Percentiles rank a stretch among this genome's conserved stretches.
Conservation (phyloP, 2,113 vertebrate genomes). For the Synchiropus splendidus region DNA sequence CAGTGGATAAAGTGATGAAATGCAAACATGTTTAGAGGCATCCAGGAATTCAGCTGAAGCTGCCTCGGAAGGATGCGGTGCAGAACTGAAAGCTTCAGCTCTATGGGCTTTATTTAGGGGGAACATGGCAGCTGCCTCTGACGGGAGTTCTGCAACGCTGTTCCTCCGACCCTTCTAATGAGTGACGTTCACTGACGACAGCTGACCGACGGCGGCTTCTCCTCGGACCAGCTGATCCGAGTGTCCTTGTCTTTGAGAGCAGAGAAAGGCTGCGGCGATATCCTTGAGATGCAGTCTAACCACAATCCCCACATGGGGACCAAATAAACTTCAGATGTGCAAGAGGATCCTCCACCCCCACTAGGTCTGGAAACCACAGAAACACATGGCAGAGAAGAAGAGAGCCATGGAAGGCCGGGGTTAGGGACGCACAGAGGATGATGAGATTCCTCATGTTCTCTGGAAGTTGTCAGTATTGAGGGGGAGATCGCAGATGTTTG, state of each 20-base stretch:
- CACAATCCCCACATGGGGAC: slow-evolving; percentile 60
- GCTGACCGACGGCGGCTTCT: too few relatives aligned
- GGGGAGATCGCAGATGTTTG: slow-evolving; percentile 47
- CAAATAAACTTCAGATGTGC: slow-evolving; percentile 82
- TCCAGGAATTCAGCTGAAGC: too few relatives aligned
- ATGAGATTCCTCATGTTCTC: slow-evolving; percentile 18
- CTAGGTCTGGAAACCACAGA: slow-evolving; percentile 29
- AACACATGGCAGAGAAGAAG: slow-evolving; percentile 34
- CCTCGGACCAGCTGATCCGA: slow-evolving; percentile 29
- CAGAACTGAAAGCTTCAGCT: too few relatives aligned
- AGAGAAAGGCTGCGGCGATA: slow-evolving; percentile 69
- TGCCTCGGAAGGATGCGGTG: too few relatives aligned
- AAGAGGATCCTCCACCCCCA: slow-evolving; percentile 52
- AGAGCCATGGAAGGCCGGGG: slow-evolving; percentile 31
- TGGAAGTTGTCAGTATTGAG: slow-evolving; percentile 32
- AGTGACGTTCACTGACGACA: too few relatives aligned
- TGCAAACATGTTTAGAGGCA: too few relatives aligned
- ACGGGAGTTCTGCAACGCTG: too few relatives aligned
- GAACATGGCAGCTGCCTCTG: too few relatives aligned
- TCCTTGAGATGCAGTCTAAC: slow-evolving; percentile 69
- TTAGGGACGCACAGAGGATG: slow-evolving; percentile 21
- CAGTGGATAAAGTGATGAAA: too few relatives aligned
- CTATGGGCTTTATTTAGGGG: too few relatives aligned
- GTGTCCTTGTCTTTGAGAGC: slow-evolving; percentile 53
- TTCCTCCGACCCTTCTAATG: too few relatives aligned